Evolutionary conservation across 2,888 invertebrate genomes (phyloP), one percentile per base, ranked within the genome.

Genomic region (Hoplodrina ambigua): DNA sequence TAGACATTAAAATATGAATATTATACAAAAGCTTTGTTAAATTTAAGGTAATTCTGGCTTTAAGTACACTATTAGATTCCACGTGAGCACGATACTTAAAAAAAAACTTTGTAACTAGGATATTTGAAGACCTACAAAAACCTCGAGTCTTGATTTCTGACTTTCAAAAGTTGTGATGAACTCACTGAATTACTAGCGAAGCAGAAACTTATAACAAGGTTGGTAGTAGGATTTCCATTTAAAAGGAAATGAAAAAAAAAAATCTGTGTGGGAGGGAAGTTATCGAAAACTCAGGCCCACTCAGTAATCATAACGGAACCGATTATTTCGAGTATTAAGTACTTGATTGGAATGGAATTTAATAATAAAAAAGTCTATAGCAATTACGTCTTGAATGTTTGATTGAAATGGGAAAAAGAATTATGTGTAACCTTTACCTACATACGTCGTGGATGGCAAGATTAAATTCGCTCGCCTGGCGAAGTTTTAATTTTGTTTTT

Each of bases 301-400:
- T 59, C 50, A 54, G 25, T 55, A 41, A 19, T 59, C 46, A 1
- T 15, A 37, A 56, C n/a, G 55, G 41, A 59, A 67, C 46, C 33
- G 41, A 72, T 76, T 75, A 76, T 76, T 63, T 76, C 44, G 52
- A 30, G 19, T 54, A 72, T 67, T 60, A 54, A 60, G 25, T 49
- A 41, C 19, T 54, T 54, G 62, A 76, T 67, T 68, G 56, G 19
- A 53, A 63, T n/a, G 41, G 11, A 8, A 76, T 76, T 72, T 41
- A 76, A 72, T 76, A 72, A 72, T 67, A 50, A 44, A 71, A 33
- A 76, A 25, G 15, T 72, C 53, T 59, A 76, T 54, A 56, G 46
- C 67, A 72, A 72, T 76, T 67, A 75, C 62, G 17, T 53, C 17
- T 52, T 19, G 41, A 59, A 63, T 17, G 50, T 25, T 33, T 59